Percentiles rank a stretch among this genome's conserved stretches.
Evolutionary conservation across 2,113 vertebrate genomes (phyloP).

Genomic region (Bubo bubo): DNA sequence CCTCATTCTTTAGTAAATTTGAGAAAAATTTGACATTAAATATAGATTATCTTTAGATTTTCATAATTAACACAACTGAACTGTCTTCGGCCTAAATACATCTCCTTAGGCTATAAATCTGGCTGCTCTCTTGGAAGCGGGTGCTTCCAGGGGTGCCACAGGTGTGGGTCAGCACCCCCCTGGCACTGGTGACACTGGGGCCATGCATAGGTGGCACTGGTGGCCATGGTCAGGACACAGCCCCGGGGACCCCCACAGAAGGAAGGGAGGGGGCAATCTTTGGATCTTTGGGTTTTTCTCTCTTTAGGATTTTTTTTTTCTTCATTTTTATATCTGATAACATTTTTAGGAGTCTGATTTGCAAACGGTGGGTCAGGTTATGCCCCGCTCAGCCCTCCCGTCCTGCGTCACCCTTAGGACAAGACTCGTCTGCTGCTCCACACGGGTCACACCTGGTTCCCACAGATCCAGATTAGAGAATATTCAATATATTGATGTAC

Average conservation of each 20-base stretch:
- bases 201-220: fast-evolving
- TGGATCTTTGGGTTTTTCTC: neutral
- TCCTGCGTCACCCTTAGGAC: neutral
- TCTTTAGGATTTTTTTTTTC: neutral
- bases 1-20: constrained; percentile 75
- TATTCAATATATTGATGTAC: neutral
- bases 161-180: neutral
- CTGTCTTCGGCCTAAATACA: constrained; percentile 72
- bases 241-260: neutral
- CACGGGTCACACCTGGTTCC: fast-evolving
- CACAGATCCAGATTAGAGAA: neutral
- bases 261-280: neutral
- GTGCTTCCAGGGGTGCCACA: neutral
- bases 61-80: constrained; percentile 80
- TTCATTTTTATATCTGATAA: neutral
- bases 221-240: fast-evolving
- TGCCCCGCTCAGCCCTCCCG: neutral
- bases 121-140: neutral
- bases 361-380: fast-evolving
- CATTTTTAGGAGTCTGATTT: fast-evolving
- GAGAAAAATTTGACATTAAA: constrained; percentile 81
- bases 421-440: neutral
- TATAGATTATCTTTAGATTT: constrained; percentile 84
- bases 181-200: neutral
- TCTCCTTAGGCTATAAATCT: constrained; percentile 69